Percentiles rank a stretch among this genome's conserved stretches.
Evolutionary conservation across 2,113 vertebrate genomes (phyloP).

Genomic region (Glareola pratincola): DNA sequence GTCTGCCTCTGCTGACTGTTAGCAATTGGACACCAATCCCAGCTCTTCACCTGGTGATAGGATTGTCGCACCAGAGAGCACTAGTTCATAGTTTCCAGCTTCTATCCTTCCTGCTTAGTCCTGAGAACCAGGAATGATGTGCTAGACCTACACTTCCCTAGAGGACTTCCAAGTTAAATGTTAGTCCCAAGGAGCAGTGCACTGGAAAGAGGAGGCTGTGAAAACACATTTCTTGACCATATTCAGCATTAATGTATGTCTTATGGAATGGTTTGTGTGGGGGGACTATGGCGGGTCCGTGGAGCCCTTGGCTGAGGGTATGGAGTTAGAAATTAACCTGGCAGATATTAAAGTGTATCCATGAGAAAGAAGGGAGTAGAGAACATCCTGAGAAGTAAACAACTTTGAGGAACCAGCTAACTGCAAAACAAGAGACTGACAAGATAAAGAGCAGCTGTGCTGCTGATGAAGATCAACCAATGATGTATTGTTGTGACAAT

Average conservation of each 20-base stretch:
- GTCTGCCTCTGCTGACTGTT: background rate
- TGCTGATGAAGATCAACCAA: too few relatives aligned
- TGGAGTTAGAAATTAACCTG: too few relatives aligned
- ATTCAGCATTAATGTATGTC: background rate
- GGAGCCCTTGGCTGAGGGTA: too few relatives aligned
- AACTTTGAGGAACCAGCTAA: too few relatives aligned
- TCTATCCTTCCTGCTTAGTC: background rate
- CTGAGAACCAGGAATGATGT: background rate
- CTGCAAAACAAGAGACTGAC: too few relatives aligned
- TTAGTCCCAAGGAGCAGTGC: background rate
- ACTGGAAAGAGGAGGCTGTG: background rate
- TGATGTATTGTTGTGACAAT: too few relatives aligned
- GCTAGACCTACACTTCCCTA: background rate
- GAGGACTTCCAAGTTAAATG: background rate
- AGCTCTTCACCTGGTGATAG: background rate
- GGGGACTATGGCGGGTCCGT: too few relatives aligned
- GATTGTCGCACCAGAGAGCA: background rate
- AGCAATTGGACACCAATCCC: accelerated
- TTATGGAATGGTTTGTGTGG: background rate
- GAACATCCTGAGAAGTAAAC: too few relatives aligned
- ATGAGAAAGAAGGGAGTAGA: too few relatives aligned
- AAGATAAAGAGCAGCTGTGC: too few relatives aligned
- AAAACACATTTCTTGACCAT: constrained; percentile 13
- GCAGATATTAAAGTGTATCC: too few relatives aligned
- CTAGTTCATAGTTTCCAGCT: background rate